Evolutionary conservation across 2,797 vertebrate genomes (phyloP), one percentile per base, ranked within the genome.

Genomic region (Takifugu rubripes): DNA sequence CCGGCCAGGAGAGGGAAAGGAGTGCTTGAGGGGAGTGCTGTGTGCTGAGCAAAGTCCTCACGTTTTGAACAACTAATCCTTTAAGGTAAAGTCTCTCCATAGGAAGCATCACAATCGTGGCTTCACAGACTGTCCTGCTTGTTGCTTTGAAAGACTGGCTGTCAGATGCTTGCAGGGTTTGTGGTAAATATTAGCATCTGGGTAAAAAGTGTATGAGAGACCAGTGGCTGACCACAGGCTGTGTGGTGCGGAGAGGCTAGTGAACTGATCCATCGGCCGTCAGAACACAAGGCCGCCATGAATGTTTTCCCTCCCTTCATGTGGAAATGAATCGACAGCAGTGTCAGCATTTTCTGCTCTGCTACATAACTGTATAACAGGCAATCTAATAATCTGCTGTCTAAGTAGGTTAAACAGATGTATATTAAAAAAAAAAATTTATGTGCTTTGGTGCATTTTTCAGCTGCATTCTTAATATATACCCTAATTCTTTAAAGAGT

Each of bases 81-180:
- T 25, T 68, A 89, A 92, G 92, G 92, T 92, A 92, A 92, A 73
- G 27, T n/a, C 24, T 21, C 36, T 74, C 59, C 52, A 50, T 27
- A 59, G 58, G 45, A 62, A 70, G 67, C 51, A 29, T 54, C 67
- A 71, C 60, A 57, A 58, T 67, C 61, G 68, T 66, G 36, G 62
- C 75, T 82, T 84, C 48, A 53, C 15, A 49, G 65, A 78, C 62
- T 72, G 70, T 66, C 69, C 83, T 74, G 74, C 69, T 84, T 83
- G 59, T 59, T 81, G 77, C 66, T 80, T 66, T 75, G 21, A 64
- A 61, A 53, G 48, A 27, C 25, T 64, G 52, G 62, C 49, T 16
- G 48, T 21, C 53, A 26, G 25, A 70, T n/a, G 44, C 25, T 68
- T 79, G 87, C 81, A 79, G 82, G 85, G 15, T 65, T 67, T 56